phyloP scores from a whole-genome alignment of 2,797 vertebrate genomes.

The Glossophaga mutica region DNA sequence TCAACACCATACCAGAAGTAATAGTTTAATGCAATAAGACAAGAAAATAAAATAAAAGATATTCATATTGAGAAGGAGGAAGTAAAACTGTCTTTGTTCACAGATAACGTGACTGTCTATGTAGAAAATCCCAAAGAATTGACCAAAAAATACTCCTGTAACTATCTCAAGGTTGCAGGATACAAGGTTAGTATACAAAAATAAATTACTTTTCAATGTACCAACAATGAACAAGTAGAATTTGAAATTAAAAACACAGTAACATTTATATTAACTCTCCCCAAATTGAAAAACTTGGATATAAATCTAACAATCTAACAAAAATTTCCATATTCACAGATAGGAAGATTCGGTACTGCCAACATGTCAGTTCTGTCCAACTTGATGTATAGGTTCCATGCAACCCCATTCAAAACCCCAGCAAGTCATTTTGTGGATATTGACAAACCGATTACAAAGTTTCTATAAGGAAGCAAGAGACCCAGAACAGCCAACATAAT shows the following conservation, averaged over 20 bases:
- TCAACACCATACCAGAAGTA: neutral
- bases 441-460: neutral
- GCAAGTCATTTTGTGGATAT: neutral
- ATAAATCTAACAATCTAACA: neutral
- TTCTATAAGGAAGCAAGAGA: neutral
- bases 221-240: neutral
- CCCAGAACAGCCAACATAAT: neutral
- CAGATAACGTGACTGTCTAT: neutral
- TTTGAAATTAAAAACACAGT: neutral
- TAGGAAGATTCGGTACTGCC: neutral
- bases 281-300: neutral
- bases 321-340: neutral
- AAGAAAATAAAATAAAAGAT: neutral
- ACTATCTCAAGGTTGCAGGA: neutral
- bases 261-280: neutral
- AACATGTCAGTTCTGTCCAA: neutral
- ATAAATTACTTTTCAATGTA: neutral
- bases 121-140: neutral
- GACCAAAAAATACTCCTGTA: neutral
- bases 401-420: neutral
- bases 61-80: neutral
- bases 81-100: neutral
- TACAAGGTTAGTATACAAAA: neutral
- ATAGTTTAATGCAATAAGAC: neutral
- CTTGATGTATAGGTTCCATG: neutral